Percentiles rank a stretch among this genome's conserved stretches.
These are phyloP conservation scores for Strigops habroptila DNA, from an alignment of 2,113 vertebrate species.

Conservation along the genomic window DNA sequence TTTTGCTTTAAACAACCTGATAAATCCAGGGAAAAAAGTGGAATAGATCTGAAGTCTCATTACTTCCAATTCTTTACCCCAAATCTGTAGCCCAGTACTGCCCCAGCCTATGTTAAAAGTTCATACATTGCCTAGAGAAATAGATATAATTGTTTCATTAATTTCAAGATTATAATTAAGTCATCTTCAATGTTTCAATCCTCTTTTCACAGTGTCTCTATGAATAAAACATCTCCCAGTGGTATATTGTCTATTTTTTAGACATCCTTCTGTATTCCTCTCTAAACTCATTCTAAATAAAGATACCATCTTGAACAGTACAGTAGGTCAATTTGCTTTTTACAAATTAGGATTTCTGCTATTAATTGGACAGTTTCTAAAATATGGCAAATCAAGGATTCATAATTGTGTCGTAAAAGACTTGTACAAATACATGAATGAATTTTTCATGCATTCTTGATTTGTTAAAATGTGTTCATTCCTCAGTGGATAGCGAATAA, in stretches of 20 bases:
- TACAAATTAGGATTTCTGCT: slow-evolving; percentile 26
- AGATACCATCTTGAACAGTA: slow-evolving; percentile 21
- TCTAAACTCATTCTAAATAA: slow-evolving; percentile 35
- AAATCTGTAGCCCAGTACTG: not conserved
- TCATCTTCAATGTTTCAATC: not conserved
- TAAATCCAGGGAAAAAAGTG: not conserved
- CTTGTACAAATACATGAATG: slow-evolving; percentile 53
- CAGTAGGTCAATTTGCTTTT: slow-evolving; percentile 32
- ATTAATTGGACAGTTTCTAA: slow-evolving; percentile 31
- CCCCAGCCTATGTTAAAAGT: not conserved
- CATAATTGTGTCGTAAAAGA: slow-evolving; percentile 32
- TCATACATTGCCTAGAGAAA: slow-evolving; percentile 11
- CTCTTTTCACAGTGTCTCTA: slow-evolving; percentile 18
- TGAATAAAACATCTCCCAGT: slow-evolving; percentile 49
- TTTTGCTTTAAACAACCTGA: not conserved
- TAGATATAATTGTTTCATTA: slow-evolving; percentile 10
- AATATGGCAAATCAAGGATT: slow-evolving; percentile 16
- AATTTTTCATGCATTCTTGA: slow-evolving; percentile 54
- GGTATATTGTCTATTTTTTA: slow-evolving; percentile 18
- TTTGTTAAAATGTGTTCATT: slow-evolving; percentile 27
- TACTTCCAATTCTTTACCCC: not conserved
- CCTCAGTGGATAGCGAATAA: slow-evolving; percentile 4
- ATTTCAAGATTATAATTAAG: slow-evolving; percentile 27
- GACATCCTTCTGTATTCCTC: not conserved
- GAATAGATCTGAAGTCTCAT: not conserved